Evolutionary conservation across 2,888 invertebrate genomes (phyloP).

Genomic region (Aleiodes testaceus): DNA sequence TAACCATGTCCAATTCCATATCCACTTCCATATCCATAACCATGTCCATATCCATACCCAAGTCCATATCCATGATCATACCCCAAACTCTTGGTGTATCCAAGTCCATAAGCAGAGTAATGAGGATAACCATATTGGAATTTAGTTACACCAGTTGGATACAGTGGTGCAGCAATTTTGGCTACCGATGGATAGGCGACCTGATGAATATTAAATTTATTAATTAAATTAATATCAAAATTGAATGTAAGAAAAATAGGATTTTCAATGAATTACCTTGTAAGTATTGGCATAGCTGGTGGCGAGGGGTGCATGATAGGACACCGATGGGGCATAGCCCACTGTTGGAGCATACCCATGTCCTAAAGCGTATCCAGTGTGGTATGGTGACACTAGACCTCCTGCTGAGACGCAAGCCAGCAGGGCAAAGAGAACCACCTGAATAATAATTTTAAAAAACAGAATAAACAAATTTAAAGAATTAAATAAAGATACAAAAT

Average conservation of each 20-base stretch:
- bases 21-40: constrained; percentile 52
- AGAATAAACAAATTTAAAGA: neutral
- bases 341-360: constrained; percentile 52
- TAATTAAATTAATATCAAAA: no score
- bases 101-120: constrained; percentile 55
- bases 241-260: no score
- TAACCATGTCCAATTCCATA: constrained; percentile 51
- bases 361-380: constrained; percentile 53
- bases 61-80: constrained; percentile 52
- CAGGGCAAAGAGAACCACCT: constrained; percentile 75
- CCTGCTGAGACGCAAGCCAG: constrained; percentile 66
- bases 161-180: constrained; percentile 55
- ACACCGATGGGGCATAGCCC: constrained; percentile 53
- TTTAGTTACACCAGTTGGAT: constrained; percentile 58
- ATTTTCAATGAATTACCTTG: constrained; percentile 58
- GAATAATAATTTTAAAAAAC: constrained; percentile 41
- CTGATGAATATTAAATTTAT: constrained; percentile 39
- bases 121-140: constrained; percentile 47
- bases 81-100: constrained; percentile 53
- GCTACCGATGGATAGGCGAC: constrained; percentile 58
- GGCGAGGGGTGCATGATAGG: constrained; percentile 60
- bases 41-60: constrained; percentile 51
- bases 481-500: constrained; percentile 5
- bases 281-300: constrained; percentile 66
- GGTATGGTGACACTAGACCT: constrained; percentile 52